Base-by-base conservation (phyloP, 2,888 invertebrate genomes). In the Notocelia uddmanniana region DNA sequence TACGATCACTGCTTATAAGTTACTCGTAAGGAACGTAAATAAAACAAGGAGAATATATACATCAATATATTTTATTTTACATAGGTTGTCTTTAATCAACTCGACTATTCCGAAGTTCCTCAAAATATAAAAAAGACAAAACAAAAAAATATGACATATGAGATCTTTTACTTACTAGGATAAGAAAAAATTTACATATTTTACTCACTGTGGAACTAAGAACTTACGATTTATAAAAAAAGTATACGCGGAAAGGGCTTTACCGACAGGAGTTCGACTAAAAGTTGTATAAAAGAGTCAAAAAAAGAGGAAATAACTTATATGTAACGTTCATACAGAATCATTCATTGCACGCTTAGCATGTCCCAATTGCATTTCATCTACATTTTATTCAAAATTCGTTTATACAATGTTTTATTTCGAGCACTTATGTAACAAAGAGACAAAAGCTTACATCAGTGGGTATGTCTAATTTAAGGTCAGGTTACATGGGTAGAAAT, bases 11-110 rank as follows among this genome's bases (percentile, higher is more conserved):
- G n/a, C n/a, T n/a, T n/a, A n/a, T n/a, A n/a, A n/a, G n/a, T n/a
- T n/a, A n/a, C 9, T 41, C 50, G 19, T 1, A 26, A 55, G 45
- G 18, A 18, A 19, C 18, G 23, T 21, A 74, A 89, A 88, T 89
- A 79, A 90, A 90, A 92, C 87, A 81, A 83, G 78, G 76, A 74
- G 79, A 76, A 76, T 92, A 92, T 92, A 91, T 93, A 93, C 93
- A 93, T 93, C 93, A 92, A 93, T 93, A 93, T 93, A 92, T 91
- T 93, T 92, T 93, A 93, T 92, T 93, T 93, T 93, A 93, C 93
- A 93, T 90, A 92, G 90, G 92, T 93, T 93, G 93, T 93, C 93
- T 93, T 93, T 92, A 92, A 92, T 92, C 93, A 91, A 93, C 91
- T 92, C 92, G 90, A 92, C 92, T 92, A 89, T 88, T 90, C 89